Evolutionary conservation across 2,888 invertebrate genomes (phyloP).

Genomic region (Subacronicta megacephala): DNA sequence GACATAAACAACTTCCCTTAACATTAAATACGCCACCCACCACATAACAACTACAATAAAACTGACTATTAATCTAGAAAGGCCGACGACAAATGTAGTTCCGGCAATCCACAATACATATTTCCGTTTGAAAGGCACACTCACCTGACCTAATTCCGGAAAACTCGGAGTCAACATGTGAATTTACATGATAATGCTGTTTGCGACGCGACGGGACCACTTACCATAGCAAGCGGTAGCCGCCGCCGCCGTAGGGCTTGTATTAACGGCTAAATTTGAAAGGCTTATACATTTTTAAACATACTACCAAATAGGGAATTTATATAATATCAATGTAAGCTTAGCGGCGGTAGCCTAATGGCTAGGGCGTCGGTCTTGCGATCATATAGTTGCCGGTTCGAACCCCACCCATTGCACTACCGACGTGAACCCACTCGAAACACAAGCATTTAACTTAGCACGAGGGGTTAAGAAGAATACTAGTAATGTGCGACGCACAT

Average conservation of each 20-base stretch:
- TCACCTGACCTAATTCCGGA: constrained; percentile 69
- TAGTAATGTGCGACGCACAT: no score
- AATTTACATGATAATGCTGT: constrained; percentile 82
- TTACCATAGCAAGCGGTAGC: constrained; percentile 60
- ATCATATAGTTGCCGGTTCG: no score
- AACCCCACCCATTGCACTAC: no score
- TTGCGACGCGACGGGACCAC: constrained; percentile 67
- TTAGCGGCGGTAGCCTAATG: no score
- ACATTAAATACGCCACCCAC: constrained; percentile 17
- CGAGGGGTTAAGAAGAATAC: no score
- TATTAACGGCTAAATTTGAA: constrained; percentile 43
- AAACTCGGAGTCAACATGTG: constrained; percentile 67
- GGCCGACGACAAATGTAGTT: constrained; percentile 51
- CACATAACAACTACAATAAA: constrained; percentile 32
- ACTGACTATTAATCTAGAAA: constrained; percentile 43
- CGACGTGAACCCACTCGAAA: no score
- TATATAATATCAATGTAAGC: constrained; percentile 11
- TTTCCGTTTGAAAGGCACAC: constrained; percentile 49
- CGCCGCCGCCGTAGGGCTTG: constrained; percentile 27
- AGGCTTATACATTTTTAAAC: constrained; percentile 38
- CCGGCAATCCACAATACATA: constrained; percentile 53
- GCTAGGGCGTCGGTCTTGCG: no score
- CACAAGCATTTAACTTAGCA: no score
- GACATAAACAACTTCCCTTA: neutral
- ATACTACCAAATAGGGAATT: constrained; percentile 14